These are phyloP conservation scores for Channallabes apus DNA, from an alignment of 2,797 vertebrate species.

Conservation along the genomic window DNA sequence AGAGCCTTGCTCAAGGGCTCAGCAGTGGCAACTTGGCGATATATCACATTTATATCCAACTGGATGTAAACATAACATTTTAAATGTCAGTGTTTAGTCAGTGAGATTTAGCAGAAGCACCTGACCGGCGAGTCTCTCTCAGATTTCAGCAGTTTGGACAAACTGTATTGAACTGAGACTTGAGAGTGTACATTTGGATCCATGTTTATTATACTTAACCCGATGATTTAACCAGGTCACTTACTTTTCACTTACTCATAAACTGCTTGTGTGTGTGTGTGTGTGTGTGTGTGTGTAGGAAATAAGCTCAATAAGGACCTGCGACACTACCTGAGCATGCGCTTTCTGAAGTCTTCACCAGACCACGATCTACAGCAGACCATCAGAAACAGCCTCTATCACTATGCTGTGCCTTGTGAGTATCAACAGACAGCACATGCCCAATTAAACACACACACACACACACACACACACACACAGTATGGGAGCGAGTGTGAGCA, in stretches of 20 bases:
- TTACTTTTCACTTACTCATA: not conserved
- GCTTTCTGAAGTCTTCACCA: slow-evolving; percentile 90
- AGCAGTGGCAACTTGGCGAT: too few species aligned
- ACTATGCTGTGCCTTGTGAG: slow-evolving; percentile 97
- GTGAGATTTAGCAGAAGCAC: not conserved
- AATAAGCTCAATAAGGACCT: slow-evolving; percentile 88
- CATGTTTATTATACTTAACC: not conserved
- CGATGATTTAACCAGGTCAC: not conserved
- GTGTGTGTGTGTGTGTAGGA: slow-evolving; percentile 69
- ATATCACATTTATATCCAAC: not conserved
- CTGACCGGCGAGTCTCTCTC: not conserved
- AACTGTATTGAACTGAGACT: not conserved
- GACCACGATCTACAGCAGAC: slow-evolving; percentile 94
- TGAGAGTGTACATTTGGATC: not conserved
- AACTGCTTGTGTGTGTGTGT: slow-evolving; percentile 25
- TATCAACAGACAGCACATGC: slow-evolving; percentile 51
- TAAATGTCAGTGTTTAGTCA: not conserved
- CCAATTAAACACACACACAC: not conserved
- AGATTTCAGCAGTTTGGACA: not conserved
- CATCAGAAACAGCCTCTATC: slow-evolving; percentile 92
- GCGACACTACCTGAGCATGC: slow-evolving; percentile 88
- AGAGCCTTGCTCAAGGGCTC: too few species aligned
- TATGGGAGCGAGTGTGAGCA: too few species aligned
- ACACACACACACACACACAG: not conserved
- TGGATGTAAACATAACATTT: not conserved